These are phyloP conservation scores for Tetanocera ferruginea DNA, from an alignment of 2,888 invertebrate species.

Conservation along the genomic window DNA sequence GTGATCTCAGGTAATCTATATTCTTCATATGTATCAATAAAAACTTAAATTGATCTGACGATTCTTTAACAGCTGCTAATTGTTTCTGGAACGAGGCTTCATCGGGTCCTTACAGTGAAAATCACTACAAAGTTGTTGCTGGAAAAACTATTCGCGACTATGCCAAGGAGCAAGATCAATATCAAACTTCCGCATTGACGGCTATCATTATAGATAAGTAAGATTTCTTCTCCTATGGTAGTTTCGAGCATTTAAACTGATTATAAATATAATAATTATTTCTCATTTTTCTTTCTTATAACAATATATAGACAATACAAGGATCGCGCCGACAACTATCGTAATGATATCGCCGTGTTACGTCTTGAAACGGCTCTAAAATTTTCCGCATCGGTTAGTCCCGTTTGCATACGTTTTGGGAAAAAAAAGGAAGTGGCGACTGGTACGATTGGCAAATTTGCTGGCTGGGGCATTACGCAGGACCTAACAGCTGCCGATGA, in stretches of 20 bases:
- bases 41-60: background rate
- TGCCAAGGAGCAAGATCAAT: background rate
- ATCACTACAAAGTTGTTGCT: conserved; percentile 45
- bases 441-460: conserved; percentile 25
- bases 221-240: too few relatives aligned
- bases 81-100: conserved; percentile 52
- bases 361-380: conserved; percentile 56
- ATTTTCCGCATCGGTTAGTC: conserved; percentile 60
- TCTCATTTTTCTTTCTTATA: too few relatives aligned
- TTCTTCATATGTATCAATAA: background rate
- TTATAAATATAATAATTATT: too few relatives aligned
- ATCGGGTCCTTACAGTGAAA: conserved; percentile 13
- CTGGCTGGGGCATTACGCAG: conserved; percentile 39
- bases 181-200: background rate
- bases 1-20: conserved; percentile 41
- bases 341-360: conserved; percentile 64
- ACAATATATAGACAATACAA: too few relatives aligned
- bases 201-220: conserved; percentile 30
- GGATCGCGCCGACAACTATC: conserved; percentile 53
- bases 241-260: too few relatives aligned
- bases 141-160: conserved; percentile 48
- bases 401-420: conserved; percentile 57
- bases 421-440: background rate
- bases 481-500: background rate
- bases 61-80: conserved; percentile 49